Base-by-base conservation (phyloP, 2,113 vertebrate species). In the Syngnathus typhle region DNA sequence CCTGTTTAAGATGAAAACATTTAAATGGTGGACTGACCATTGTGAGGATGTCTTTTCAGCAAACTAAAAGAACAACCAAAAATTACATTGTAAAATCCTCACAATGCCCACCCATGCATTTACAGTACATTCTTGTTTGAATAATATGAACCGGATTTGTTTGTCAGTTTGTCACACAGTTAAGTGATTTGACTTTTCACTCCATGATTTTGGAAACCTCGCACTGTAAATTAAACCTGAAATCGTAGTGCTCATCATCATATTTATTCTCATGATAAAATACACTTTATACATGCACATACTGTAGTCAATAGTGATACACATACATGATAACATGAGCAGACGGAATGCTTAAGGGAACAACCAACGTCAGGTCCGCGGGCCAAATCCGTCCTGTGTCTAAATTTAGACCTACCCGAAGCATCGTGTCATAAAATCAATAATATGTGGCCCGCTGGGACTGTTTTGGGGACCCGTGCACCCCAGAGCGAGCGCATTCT, bases 21-120 rank as follows among this genome's bases (percentile, higher is more conserved):
- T 61, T 8, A 68, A 72, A 6, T 15, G 49, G 39, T 32, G 10
- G n/a, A 49, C 38, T 61, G 49, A 58, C 19, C 54, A n/a, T 27
- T 27, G 44, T 36, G 58, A 78, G 44, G 6, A 59, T 21, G 56
- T 1, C 2, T 21, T 52, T 47, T 3, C 67, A 61, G 41, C 32
- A 44, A 72, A 36, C 16, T n/a, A n/a, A 4, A 60, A 21, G 1
- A n/a, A 10, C 52, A 73, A 68, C 41, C 47, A 75, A 72, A 74
- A 56, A 36, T 32, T 5, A 58, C 27, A 36, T 32, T 32, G 27
- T 32, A 32, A 32, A 32, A 32, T 32, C 27, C 55, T 60, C 59
- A 60, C 4, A 5, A 19, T 60, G 19, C 19, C 19, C 18, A 38
- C 18, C n/a, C 6, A n/a, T 6, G 59, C 27, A 36, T 56, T 55